Evolutionary conservation across 2,113 vertebrate species (phyloP), one percentile per base, ranked within the genome.

Genomic region (Marmota monax): DNA sequence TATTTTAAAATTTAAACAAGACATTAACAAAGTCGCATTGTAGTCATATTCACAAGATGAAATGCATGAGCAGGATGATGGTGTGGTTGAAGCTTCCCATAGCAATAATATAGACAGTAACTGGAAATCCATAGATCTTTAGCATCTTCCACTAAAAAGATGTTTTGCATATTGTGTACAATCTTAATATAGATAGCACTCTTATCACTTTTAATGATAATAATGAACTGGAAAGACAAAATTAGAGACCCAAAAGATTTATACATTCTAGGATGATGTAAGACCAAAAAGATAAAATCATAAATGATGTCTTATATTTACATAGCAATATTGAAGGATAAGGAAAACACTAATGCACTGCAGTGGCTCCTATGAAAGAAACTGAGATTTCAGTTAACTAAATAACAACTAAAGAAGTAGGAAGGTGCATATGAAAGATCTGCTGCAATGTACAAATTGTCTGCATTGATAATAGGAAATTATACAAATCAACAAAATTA

Each of bases 1-100:
- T 70, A 84, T 37, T 86, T 80, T 61, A 86, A 45, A 94, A 95
- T 82, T 72, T 94, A 25, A 90, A 25, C 5, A 73, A 58, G 34
- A 69, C 7, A 48, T 74, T 91, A 69, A 69, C 16, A 9, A 22
- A 61, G 2, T 65, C 7, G 61, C 5, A 8, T 29, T 1, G 7
- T 70, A 76, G 83, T 73, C 14, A 67, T 34, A 77, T 3, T 2
- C 9, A 58, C 9, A 61, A 65, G 9, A 67, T 53, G 29, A 92
- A 88, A 42, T 65, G 45, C 0, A 23, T 74, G 18, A 82, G 4
- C 11, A 82, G 2, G 0, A 27, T 58, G 4, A 67, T 70, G 25
- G 9, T n/a, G 34, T 83, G 63, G 18, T 95, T 70, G 79, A 61
- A 92, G 77, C 23, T 76, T 18, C 53, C 32, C 65, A 4, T 56